Base-by-base conservation (phyloP, 2,888 invertebrate species). In the Ophion costatus region DNA sequence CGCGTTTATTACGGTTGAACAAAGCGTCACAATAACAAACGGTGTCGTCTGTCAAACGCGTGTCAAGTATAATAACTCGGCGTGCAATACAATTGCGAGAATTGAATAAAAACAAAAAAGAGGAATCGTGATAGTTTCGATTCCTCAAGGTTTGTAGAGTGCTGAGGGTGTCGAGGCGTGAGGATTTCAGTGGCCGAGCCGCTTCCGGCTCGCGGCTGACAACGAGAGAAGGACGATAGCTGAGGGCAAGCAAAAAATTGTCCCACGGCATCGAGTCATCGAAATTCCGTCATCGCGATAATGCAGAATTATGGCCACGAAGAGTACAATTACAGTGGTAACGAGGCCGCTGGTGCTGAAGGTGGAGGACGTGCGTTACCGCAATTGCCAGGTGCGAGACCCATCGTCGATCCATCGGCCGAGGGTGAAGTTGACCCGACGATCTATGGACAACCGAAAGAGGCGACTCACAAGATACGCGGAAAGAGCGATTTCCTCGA, bases 401-500 rank as follows among this genome's bases (percentile, higher is more conserved):
- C 98, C 74, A 95, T 96, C 94, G 98, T 98, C 82, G 96, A 97
- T 94, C 97, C 98, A 14, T 96, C 97, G 88, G 98, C 97, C 88
- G 94, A 95, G 89, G 98, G 98, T 86, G 97, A 98, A 94, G 98
- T 98, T 87, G 98, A 98, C 94, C 97, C 98, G 79, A 95, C 94
- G 92, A 94, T 96, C 90, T 98, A 98, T 94, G 97, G 97, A 14
- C 96, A 96, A 93, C 97, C 98, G 5, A 98, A 98, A 94, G 98
- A 98, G 91, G 96, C 97, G 75, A 98, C 98, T 89, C 96, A 98
- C 95, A 98, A 98, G 94, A 97, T 98, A 90, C 96, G 98, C 88
- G 98, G 98, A 59, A 96, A 96, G 93, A 96, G 97, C 88, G 98
- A 98, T 94, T 93, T 98, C 89, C 94, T 98, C 89, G 98, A 98